These are phyloP conservation scores for Pseudomyrmex sp. DNA, from an alignment of 1,140 invertebrate species.

Conservation along the genomic window DNA sequence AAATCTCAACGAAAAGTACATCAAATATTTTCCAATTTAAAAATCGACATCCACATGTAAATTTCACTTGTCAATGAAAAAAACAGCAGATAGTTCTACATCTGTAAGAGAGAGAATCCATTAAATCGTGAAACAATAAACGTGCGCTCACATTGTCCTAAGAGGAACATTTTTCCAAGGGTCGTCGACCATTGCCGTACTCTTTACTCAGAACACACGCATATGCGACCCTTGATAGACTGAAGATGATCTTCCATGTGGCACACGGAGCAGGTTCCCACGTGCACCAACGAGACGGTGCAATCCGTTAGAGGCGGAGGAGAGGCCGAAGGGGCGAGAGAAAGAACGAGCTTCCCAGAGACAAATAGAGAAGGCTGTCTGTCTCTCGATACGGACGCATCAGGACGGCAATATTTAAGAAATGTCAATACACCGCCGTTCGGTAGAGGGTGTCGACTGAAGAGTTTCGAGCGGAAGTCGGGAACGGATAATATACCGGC, in stretches of 20 bases:
- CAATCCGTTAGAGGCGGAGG: slow-evolving; percentile 18
- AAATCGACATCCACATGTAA: neutral
- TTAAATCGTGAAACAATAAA: slow-evolving; percentile 70
- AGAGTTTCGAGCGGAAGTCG: slow-evolving; percentile 74
- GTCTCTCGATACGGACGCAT: slow-evolving; percentile 68
- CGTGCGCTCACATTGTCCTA: slow-evolving; percentile 29
- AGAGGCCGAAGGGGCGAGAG: neutral
- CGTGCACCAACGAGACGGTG: slow-evolving; percentile 48
- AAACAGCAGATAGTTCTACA: neutral
- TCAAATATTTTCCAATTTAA: neutral
- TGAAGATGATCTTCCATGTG: slow-evolving; percentile 69
- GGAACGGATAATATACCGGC: slow-evolving; percentile 71
- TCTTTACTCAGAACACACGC: slow-evolving; percentile 70
- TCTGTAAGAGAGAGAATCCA: slow-evolving; percentile 18
- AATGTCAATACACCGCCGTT: slow-evolving; percentile 81
- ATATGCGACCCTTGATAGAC: slow-evolving; percentile 66
- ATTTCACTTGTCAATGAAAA: neutral
- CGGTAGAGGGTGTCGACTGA: slow-evolving; percentile 56
- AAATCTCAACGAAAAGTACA: slow-evolving; percentile 27
- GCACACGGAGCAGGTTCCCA: slow-evolving; percentile 68
- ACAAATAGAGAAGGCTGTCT: slow-evolving; percentile 32
- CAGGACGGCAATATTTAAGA: slow-evolving; percentile 80
- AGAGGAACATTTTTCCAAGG: slow-evolving; percentile 69
- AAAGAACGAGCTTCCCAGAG: slow-evolving; percentile 42
- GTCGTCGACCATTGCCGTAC: slow-evolving; percentile 70